Evolutionary conservation across 2,113 vertebrate genomes (phyloP).

Genomic region (Megaceryle maxima): DNA sequence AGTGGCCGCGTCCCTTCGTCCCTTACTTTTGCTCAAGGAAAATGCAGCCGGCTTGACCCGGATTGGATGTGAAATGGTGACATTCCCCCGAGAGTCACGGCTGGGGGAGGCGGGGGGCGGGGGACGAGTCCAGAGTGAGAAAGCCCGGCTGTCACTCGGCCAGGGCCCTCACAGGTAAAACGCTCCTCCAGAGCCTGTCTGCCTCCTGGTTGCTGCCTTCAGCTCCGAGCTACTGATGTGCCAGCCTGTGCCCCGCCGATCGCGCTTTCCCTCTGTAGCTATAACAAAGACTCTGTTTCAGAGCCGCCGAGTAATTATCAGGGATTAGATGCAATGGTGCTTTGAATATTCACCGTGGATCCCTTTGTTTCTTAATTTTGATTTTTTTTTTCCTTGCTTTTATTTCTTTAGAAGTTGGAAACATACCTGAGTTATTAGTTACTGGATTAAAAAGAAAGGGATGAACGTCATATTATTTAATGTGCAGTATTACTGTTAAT

Average conservation of each 20-base stretch:
- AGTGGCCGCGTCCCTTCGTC: not conserved
- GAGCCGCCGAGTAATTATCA: not conserved
- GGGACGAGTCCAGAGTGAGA: not conserved
- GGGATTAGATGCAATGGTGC: constrained; percentile 5
- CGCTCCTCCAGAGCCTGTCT: not conserved
- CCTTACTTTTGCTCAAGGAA: not conserved
- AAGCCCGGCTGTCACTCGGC: not conserved
- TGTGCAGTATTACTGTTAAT: not conserved
- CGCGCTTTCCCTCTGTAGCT: not conserved
- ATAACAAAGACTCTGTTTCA: not conserved
- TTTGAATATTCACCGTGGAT: not conserved
- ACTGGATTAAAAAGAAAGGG: constrained; percentile 32
- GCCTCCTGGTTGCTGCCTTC: not conserved
- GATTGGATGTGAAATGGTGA: not conserved
- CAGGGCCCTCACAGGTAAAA: not conserved
- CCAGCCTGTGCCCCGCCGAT: not conserved
- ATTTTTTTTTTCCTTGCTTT: not conserved
- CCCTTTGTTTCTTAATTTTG: not conserved
- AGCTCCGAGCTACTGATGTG: not conserved
- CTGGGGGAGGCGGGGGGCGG: fast-evolving
- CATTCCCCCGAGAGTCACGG: not conserved
- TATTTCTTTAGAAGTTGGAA: not conserved
- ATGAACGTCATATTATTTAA: not conserved
- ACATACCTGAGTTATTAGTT: not conserved
- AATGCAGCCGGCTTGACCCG: not conserved